Conservation (phyloP, 1,140 invertebrate genomes). For the Drosophila malerkotliana region DNA sequence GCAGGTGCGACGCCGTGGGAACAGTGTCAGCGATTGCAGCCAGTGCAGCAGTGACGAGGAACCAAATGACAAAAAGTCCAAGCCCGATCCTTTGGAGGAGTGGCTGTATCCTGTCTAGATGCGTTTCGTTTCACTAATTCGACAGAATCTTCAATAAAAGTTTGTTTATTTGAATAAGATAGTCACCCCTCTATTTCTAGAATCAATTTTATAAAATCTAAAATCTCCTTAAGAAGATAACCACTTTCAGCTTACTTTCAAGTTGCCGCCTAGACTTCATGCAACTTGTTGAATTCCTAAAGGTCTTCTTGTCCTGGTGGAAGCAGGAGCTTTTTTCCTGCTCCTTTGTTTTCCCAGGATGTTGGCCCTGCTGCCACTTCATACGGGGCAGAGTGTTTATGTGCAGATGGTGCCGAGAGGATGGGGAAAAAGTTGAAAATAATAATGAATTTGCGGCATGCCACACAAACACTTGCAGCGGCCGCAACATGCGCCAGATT, state of each 20-base stretch:
- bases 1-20: conserved; percentile 45
- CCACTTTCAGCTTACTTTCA: conserved; percentile 12
- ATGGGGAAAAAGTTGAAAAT: conserved; percentile 47
- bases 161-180: background rate
- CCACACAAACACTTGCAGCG: conserved; percentile 74
- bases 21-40: conserved; percentile 62
- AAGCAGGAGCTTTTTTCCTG: background rate
- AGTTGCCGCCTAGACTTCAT: background rate
- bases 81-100: background rate
- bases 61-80: background rate
- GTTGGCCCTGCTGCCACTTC: conserved; percentile 45
- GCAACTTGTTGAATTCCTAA: conserved; percentile 45
- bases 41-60: conserved; percentile 52
- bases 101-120: background rate
- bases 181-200: background rate
- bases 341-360: conserved; percentile 21
- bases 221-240: conserved; percentile 22
- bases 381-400: conserved; percentile 39
- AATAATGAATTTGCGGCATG: conserved; percentile 80
- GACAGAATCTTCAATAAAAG: background rate
- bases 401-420: conserved; percentile 20
- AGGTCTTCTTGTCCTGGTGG: conserved; percentile 17
- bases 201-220: background rate
- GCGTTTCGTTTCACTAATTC: background rate
- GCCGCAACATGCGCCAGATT: conserved; percentile 73